phyloP scores from a whole-genome alignment of 2,113 vertebrate genomes.

The Piaya cayana region DNA sequence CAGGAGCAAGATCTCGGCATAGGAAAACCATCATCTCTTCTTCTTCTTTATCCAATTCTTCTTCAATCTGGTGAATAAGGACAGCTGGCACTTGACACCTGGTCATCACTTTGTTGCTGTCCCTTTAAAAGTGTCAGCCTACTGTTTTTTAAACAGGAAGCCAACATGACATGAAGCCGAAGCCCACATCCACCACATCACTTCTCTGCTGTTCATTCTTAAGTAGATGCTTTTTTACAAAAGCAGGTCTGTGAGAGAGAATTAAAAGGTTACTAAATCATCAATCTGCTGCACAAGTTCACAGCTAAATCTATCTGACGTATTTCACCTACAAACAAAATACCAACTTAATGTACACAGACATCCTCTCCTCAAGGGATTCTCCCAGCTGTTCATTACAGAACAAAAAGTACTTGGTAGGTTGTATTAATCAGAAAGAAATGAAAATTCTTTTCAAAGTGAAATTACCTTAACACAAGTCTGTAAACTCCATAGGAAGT shows the following conservation, averaged over 20 bases:
- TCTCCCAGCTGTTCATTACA: background rate
- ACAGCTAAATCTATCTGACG: background rate
- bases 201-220: slow-evolving; percentile 26
- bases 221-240: background rate
- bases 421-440: background rate
- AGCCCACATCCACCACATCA: background rate
- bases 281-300: background rate
- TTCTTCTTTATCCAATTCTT: slow-evolving; percentile 77
- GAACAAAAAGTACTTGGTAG: background rate
- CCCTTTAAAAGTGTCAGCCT: background rate
- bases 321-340: background rate
- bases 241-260: background rate
- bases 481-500: slow-evolving; percentile 64
- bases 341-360: background rate
- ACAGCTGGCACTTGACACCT: slow-evolving; percentile 51
- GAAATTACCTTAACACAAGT: background rate
- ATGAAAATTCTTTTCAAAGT: background rate
- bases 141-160: slow-evolving; percentile 37
- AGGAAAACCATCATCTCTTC: slow-evolving; percentile 74
- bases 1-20: slow-evolving; percentile 70
- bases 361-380: background rate
- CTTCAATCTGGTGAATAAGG: slow-evolving; percentile 74
- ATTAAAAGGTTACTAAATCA: background rate
- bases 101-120: slow-evolving; percentile 49
- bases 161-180: background rate